These are phyloP conservation scores for Octopus sinensis DNA, from an alignment of 1,140 invertebrate genomes.

Conservation along the genomic window DNA sequence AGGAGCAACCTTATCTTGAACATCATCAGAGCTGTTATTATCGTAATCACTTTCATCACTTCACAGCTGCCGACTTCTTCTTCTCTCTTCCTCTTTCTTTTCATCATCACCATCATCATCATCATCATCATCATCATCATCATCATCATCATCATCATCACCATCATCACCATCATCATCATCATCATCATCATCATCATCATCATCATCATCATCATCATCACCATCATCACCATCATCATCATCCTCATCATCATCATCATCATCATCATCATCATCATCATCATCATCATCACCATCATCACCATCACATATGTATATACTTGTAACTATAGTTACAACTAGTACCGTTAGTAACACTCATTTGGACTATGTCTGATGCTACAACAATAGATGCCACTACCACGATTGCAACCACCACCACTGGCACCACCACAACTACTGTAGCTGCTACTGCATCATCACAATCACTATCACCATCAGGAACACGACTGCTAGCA, in stretches of 20 bases:
- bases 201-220: slow-evolving; percentile 25
- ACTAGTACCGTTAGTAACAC: background rate
- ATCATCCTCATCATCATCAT: slow-evolving; percentile 24
- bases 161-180: slow-evolving; percentile 23
- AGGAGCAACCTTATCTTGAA: too few relatives aligned
- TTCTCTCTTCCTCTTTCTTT: slow-evolving; percentile 8
- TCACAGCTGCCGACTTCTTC: background rate
- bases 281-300: slow-evolving; percentile 21
- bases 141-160: slow-evolving; percentile 27
- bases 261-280: slow-evolving; percentile 25
- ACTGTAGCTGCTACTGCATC: background rate
- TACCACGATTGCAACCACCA: background rate
- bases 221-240: slow-evolving; percentile 22
- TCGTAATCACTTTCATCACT: background rate
- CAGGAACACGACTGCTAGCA: background rate
- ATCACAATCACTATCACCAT: background rate
- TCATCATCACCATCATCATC: slow-evolving; percentile 16
- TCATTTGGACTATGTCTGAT: background rate
- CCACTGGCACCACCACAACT: background rate
- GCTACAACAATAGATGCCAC: background rate
- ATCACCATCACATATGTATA: slow-evolving; percentile 16
- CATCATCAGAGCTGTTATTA: too few relatives aligned
- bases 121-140: slow-evolving; percentile 23
- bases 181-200: slow-evolving; percentile 24
- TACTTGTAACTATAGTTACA: background rate